Evolutionary conservation across 2,888 invertebrate species (phyloP), one percentile per base, ranked within the genome.

Genomic region (Allophyes oxyacanthae): DNA sequence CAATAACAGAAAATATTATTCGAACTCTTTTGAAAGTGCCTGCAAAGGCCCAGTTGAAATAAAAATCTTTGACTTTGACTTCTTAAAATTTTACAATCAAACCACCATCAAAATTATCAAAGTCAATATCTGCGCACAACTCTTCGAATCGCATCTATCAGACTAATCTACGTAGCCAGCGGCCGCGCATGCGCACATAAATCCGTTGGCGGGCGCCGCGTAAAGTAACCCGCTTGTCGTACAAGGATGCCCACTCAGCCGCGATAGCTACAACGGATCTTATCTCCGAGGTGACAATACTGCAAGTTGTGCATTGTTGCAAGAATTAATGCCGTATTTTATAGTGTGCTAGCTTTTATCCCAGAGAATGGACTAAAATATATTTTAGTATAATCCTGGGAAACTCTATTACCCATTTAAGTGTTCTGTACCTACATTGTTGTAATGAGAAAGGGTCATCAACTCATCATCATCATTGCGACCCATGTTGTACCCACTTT

Each of bases 201-300:
- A 86, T 83, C 74, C 71, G 70, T 58, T 63, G 45, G 43, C 13
- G 32, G 5, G 50, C 72, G 79, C 81, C 66, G 81, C 72, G 77
- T 81, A 84, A 82, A 82, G 81, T 78, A 82, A 72, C 67, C 55
- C 32, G 72, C 72, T 54, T 72, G 73, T 83, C 75, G 69, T 60
- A 74, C 74, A 74, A 73, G 74, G 74, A 76, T 74, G 74, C 63
- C 77, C 74, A 74, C 74, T 74, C 74, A 73, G 53, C 55, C 42
- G 6, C 52, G 74, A 76, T 76, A 76, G 68, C 64, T 72, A 75
- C 82, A 57, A 56, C 68, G 56, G 54, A 68, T 79, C 83, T 83
- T 85, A 82, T 75, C 72, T 33, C 13, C 42, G 37, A 72, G 82
- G 85, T 85, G 85, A 85, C 85, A 85, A 82, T 74, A 73, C 58